phyloP scores from a whole-genome alignment of 2,797 vertebrate species.

The Sebastes nivosus region DNA sequence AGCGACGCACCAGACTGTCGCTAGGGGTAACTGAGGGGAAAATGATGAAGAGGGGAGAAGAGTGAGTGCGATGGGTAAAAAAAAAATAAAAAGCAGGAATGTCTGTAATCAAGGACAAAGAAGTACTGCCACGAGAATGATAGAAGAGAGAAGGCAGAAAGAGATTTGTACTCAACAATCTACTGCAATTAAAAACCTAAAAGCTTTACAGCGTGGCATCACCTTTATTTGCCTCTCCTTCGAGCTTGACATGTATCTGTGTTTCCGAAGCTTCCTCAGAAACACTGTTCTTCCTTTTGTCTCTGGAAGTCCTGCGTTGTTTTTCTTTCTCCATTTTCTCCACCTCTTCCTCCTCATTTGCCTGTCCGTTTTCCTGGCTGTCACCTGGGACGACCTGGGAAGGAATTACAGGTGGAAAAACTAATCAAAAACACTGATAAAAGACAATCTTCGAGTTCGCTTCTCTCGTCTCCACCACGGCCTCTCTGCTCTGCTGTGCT shows the following conservation, averaged over 20 bases:
- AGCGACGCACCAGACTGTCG: slow-evolving; percentile 89
- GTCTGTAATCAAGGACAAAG: not conserved
- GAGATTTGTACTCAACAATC: not conserved
- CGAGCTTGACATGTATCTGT: slow-evolving; percentile 70
- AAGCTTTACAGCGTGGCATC: not conserved
- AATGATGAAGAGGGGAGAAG: not conserved
- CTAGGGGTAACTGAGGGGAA: slow-evolving; percentile 83
- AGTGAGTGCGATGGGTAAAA: not conserved
- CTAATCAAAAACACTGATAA: not conserved
- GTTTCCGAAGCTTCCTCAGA: slow-evolving; percentile 81
- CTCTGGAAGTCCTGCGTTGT: slow-evolving; percentile 53
- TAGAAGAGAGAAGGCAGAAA: not conserved
- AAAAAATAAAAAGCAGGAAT: not conserved
- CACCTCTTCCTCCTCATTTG: slow-evolving; percentile 71
- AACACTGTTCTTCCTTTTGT: slow-evolving; percentile 69
- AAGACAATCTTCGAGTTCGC: not conserved
- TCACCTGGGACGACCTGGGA: slow-evolving; percentile 87
- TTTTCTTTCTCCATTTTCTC: slow-evolving; percentile 73
- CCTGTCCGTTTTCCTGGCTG: slow-evolving; percentile 89
- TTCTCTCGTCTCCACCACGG: too few species aligned
- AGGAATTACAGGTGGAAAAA: not conserved
- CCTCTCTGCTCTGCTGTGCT: too few species aligned
- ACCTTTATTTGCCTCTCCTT: slow-evolving; percentile 88
- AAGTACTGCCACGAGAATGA: not conserved
- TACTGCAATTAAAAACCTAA: not conserved